Conservation (phyloP, 2,888 invertebrate genomes). For the Drosophila monieri region DNA sequence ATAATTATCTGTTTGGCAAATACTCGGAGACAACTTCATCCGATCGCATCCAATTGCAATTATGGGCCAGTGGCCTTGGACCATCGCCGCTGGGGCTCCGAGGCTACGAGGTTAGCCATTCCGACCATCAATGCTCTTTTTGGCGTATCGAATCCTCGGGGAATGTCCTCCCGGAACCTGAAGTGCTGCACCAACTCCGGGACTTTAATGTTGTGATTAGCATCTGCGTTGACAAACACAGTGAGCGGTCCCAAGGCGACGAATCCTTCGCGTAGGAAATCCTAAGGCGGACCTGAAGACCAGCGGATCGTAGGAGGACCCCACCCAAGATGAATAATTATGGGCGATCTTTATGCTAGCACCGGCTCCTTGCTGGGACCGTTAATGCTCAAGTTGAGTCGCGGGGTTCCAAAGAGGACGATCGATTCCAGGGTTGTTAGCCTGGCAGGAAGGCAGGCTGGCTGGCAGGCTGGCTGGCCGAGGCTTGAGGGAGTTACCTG, state of each 20-base stretch:
- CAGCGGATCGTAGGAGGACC: conserved; percentile 24
- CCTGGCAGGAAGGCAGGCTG: conserved; percentile 1
- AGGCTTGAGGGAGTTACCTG: conserved; percentile 25
- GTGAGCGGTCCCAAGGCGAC: conserved; percentile 72
- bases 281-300: conserved; percentile 28
- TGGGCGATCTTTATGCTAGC: conserved; percentile 82
- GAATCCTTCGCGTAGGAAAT: conserved; percentile 5
- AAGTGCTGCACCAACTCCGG: conserved; percentile 56
- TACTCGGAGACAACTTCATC: conserved; percentile 53
- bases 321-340: conserved; percentile 84
- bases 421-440: conserved; percentile 25
- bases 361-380: conserved; percentile 81
- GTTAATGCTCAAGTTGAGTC: conserved; percentile 74
- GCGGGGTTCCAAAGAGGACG: conserved; percentile 14
- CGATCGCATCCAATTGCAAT: conserved; percentile 67
- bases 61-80: conserved; percentile 48
- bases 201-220: conserved; percentile 82
- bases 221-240: conserved; percentile 83
- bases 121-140: conserved; percentile 64
- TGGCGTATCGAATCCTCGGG: conserved; percentile 59
- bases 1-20: conserved; percentile 57
- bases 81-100: conserved; percentile 39
- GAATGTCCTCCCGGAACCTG: conserved; percentile 3
- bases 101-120: conserved; percentile 67
- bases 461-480: not conserved